Evolutionary conservation across 2,797 vertebrate species (phyloP).

Genomic region (Chelidonichthys spinosus): DNA sequence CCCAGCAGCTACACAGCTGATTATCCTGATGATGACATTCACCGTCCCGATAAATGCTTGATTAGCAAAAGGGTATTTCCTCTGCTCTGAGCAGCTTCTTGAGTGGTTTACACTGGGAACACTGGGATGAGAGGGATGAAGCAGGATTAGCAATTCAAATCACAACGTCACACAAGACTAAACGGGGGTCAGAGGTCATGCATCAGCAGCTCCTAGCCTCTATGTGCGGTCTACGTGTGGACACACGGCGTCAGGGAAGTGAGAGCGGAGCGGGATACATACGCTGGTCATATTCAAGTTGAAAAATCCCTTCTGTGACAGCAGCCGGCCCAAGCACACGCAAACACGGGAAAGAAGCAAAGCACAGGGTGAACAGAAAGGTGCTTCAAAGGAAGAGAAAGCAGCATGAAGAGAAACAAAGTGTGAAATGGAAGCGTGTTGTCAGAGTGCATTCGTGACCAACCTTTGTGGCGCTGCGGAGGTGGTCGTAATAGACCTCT

Average conservation of each 20-base stretch:
- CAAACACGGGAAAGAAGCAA: constrained; percentile 46
- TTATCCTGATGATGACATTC: too few species aligned
- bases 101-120: constrained; percentile 38
- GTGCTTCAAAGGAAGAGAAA: constrained; percentile 38
- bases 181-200: not conserved
- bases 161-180: not conserved
- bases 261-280: constrained; percentile 68
- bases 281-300: constrained; percentile 82
- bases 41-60: too few species aligned
- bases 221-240: not conserved
- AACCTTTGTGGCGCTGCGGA: constrained; percentile 97
- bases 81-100: not conserved
- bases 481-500: constrained; percentile 97
- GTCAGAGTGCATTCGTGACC: not conserved
- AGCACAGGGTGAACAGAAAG: constrained; percentile 21
- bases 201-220: not conserved
- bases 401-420: constrained; percentile 14
- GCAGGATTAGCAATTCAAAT: constrained; percentile 33
- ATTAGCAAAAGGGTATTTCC: not conserved
- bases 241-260: not conserved
- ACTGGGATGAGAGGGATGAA: constrained; percentile 41
- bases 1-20: too few species aligned
- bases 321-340: constrained; percentile 57
- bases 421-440: not conserved
- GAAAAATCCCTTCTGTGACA: constrained; percentile 84